Base-by-base conservation (phyloP, 2,113 vertebrate genomes). In the Cyanoderma ruficeps region DNA sequence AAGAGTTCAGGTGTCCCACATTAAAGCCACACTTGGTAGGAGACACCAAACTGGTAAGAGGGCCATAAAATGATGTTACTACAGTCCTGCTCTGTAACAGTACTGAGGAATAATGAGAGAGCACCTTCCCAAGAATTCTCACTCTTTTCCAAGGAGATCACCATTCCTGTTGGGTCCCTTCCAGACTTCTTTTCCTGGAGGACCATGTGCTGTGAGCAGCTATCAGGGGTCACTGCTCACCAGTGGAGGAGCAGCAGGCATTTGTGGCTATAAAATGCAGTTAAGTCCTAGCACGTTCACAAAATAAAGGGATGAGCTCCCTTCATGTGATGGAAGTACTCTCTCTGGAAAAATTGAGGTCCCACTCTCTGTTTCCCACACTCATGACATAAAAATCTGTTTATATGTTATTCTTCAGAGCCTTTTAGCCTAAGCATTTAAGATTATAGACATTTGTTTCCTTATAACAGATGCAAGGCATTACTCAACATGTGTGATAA, bases 61-160 rank as follows among this genome's bases (percentile, higher is more conserved):
- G 15, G n/a, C 30, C 21, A 7, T 44, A 19, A 42, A 2, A 0
- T 20, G 28, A 6, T 0, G 0, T 41, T 41, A 27, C 47, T 63
- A 11, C 60, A 46, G 10, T 21, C 23, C 50, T 56, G 39, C 33
- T 35, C 35, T 35, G 2, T 33, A 35, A 33, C n/a, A 8, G 4
- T 11, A 19, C 39, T 39, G 35, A 70, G 47, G 28, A 7, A 57
- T n/a, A 50, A 35, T 0, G 2, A 61, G 25, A 60, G 3, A 65
- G 2, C 20, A 24, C 11, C 30, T 25, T 88, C 25, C 28, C 35
- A 37, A 56, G 24, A 17, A 60, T 70, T 55, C 39, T 67, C 39
- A 24, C 14, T 30, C 52, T 68, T 89, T 77, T 27, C 72, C 68
- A 83, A 77, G 57, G 49, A 81, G 60, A 11, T 28, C 67, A 68